Conservation (phyloP, 1,140 invertebrate genomes). For the Paraescarpia echinospica region DNA sequence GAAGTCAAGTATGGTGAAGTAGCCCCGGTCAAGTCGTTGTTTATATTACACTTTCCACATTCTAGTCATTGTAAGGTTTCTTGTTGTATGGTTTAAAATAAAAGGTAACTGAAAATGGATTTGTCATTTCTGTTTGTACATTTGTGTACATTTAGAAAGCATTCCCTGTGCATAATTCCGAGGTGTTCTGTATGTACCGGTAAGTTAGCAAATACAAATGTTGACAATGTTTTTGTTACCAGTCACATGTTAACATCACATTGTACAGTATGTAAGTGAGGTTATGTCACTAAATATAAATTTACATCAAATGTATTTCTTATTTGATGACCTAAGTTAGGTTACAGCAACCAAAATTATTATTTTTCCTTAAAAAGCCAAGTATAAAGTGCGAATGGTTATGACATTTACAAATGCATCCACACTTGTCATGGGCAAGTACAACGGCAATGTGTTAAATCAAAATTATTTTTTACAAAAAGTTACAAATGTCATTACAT, state of each 20-base stretch:
- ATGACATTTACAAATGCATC: neutral
- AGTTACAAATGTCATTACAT: no score
- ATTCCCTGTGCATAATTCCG: neutral
- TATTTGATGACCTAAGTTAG: neutral
- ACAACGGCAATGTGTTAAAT: no score
- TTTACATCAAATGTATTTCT: neutral
- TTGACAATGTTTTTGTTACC: neutral
- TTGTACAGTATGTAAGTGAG: neutral
- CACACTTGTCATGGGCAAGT: neutral
- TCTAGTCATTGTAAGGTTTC: neutral
- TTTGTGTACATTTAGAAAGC: neutral
- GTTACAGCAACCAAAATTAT: neutral
- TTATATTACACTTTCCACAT: neutral
- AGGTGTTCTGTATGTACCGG: neutral
- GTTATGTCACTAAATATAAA: neutral
- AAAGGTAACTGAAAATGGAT: neutral
- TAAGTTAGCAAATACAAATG: neutral
- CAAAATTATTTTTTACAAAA: no score
- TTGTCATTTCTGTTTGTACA: neutral
- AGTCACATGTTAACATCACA: neutral
- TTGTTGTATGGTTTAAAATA: neutral
- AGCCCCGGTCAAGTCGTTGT: neutral
- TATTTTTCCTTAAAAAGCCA: neutral
- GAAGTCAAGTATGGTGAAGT: neutral
- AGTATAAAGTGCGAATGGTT: neutral